A percentile compares a stretch with the other conserved stretches of the same genome.
These are phyloP conservation scores for Ceriagrion tenellum DNA, from an alignment of 2,888 invertebrate genomes.

Conservation along the genomic window DNA sequence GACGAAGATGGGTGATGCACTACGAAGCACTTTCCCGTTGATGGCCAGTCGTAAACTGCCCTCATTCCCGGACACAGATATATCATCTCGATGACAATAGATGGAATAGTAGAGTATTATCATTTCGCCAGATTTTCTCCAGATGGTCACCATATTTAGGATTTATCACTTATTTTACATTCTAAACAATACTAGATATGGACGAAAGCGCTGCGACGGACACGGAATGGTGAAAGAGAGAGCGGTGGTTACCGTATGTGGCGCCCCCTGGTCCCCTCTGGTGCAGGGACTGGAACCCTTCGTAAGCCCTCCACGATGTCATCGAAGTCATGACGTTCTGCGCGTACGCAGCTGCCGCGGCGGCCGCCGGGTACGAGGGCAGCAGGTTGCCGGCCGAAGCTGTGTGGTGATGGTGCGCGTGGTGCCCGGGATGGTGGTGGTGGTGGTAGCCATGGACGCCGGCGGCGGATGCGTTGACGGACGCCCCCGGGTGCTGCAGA, in stretches of 20 bases:
- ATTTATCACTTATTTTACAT: too few relatives aligned
- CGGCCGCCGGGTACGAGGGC: conserved; percentile 77
- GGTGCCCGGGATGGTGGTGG: conserved; percentile 72
- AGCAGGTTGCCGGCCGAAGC: conserved; percentile 75
- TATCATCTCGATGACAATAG: not conserved
- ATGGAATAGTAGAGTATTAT: too few relatives aligned
- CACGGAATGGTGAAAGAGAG: too few relatives aligned
- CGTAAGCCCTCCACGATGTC: conserved; percentile 88
- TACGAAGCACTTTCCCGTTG: too few relatives aligned
- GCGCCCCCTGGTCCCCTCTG: conserved; percentile 20
- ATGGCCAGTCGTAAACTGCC: too few relatives aligned
- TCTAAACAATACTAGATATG: too few relatives aligned
- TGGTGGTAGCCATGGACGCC: conserved; percentile 77
- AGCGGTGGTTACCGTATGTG: not conserved
- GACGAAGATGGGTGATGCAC: too few relatives aligned
- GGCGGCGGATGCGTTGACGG: conserved; percentile 34
- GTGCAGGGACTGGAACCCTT: conserved; percentile 77
- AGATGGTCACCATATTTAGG: too few relatives aligned
- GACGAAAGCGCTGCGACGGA: too few relatives aligned
- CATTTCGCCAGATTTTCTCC: too few relatives aligned
- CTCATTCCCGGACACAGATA: not conserved
- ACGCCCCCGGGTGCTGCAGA: conserved; percentile 78
- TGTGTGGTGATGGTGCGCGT: conserved; percentile 78
- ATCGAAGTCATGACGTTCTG: conserved; percentile 90
- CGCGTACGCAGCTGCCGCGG: conserved; percentile 82